These are phyloP conservation scores for Ophiodon elongatus DNA, from an alignment of 2,113 vertebrate genomes.

Conservation along the genomic window DNA sequence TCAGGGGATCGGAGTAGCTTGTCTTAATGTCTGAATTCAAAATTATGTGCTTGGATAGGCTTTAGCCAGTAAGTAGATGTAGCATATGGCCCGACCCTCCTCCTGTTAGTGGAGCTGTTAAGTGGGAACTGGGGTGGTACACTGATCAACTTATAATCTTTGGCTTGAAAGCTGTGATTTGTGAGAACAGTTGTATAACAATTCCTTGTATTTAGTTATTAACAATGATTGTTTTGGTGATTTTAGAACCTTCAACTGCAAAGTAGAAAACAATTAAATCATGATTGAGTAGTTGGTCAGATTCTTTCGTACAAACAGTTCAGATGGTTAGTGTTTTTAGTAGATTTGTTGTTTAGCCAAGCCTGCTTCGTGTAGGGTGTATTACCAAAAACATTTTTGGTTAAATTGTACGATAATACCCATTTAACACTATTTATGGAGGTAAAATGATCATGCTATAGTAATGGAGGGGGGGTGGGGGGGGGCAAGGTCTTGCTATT, in stretches of 20 bases:
- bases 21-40: slow-evolving; percentile 34
- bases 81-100: slow-evolving; percentile 4
- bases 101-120: not conserved
- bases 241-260: slow-evolving; percentile 5
- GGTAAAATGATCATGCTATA: not conserved
- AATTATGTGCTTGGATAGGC: slow-evolving; percentile 17
- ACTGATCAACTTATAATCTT: slow-evolving; percentile 2
- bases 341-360: not conserved
- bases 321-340: slow-evolving; percentile 12
- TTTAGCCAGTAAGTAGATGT: slow-evolving; percentile 9
- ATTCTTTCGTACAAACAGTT: not conserved
- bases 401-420: not conserved
- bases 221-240: not conserved
- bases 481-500: not conserved
- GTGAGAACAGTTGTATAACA: slow-evolving; percentile 2
- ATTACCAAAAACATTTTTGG: not conserved
- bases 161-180: slow-evolving; percentile 11
- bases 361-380: not conserved
- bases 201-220: not conserved
- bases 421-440: not conserved
- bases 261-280: not conserved
- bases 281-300: not conserved
- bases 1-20: not conserved
- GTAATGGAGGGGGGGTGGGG: not conserved
- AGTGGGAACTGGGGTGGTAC: not conserved